Evolutionary conservation across 2,797 vertebrate genomes (phyloP), one percentile per base, ranked within the genome.

Genomic region (Sandelia bainsii): DNA sequence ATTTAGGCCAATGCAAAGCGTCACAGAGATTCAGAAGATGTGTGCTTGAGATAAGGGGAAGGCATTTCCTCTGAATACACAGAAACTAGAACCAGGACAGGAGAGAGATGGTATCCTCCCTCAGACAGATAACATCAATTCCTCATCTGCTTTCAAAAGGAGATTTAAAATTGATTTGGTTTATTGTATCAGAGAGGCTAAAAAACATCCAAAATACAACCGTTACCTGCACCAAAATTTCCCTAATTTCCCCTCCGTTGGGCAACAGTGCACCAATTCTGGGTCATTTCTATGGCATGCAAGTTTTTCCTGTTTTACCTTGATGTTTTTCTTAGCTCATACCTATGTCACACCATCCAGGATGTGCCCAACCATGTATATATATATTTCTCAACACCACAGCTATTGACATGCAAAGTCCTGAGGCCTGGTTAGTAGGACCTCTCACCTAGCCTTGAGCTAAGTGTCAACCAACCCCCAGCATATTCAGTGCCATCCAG

Each of bases 21-120:
- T 86, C 78, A 83, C 52, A 72, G 60, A 87, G 50, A 87, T 83
- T 89, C 51, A 85, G 62, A 77, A 87, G 88, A 93, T 88, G 84
- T 87, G 82, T 27, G 52, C 54, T 83, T 65, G 80, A 94, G 95
- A 96, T 96, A 95, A 95, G 92, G 84, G 82, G 85, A 71, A 89
- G 85, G 92, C 93, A 93, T 95, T 96, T 97, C 95, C 96, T 96
- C 89, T 94, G 56, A 89, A 75, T 32, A 59, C 75, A 78, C 72
- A 88, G 83, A 85, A 87, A 88, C 61, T 54, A 90, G 79, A 92
- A 91, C 80, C 85, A 84, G 86, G 87, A 87, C 84, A 94, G 88
- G 88, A 87, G 88, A 87, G 50, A 90, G 72, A 45, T 0, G 1
- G 88, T 91, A 62, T 62, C 59, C 48, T 46, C 40, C 50, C 78